phyloP scores from a whole-genome alignment of 2,113 vertebrate species.

The Polypterus bichir region DNA sequence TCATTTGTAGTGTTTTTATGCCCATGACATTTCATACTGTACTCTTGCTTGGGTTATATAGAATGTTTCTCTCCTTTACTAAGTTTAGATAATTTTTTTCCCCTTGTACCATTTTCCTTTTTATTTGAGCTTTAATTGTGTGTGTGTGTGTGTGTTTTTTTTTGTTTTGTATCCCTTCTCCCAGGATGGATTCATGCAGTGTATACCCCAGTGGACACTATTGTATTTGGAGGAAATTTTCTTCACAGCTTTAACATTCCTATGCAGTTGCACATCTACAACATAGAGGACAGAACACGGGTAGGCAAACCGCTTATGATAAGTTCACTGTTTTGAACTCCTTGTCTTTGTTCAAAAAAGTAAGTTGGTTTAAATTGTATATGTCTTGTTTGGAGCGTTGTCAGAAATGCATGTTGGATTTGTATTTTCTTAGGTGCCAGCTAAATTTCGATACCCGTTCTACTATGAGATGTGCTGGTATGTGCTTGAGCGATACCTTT shows the following conservation, averaged over 20 bases:
- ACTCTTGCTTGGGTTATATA: too few species aligned
- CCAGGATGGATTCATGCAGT: conserved; percentile 96
- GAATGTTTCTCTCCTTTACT: too few species aligned
- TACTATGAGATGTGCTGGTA: conserved; percentile 99
- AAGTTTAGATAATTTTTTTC: too few species aligned
- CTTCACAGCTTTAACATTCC: conserved; percentile 98
- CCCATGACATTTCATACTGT: too few species aligned
- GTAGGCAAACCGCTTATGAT: conserved; percentile 40
- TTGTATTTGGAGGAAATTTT: conserved; percentile 95
- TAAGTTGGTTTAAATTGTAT: background rate
- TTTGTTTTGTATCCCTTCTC: conserved; percentile 18
- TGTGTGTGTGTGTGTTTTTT: background rate
- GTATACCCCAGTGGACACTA: conserved; percentile 88
- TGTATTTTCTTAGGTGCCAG: conserved; percentile 64
- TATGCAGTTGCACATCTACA: conserved; percentile 95
- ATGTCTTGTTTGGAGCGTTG: background rate
- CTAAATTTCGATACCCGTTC: conserved; percentile 95
- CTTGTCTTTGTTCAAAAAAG: too few species aligned
- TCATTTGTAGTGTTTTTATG: too few species aligned
- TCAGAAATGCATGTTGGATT: background rate
- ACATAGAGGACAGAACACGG: conserved; percentile 88
- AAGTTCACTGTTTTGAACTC: background rate
- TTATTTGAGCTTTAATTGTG: too few species aligned
- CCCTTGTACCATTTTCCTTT: too few species aligned
- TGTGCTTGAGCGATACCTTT: conserved; percentile 87